Evolutionary conservation across 2,113 vertebrate species (phyloP), one percentile per base, ranked within the genome.

Genomic region (Mirounga angustirostris): DNA sequence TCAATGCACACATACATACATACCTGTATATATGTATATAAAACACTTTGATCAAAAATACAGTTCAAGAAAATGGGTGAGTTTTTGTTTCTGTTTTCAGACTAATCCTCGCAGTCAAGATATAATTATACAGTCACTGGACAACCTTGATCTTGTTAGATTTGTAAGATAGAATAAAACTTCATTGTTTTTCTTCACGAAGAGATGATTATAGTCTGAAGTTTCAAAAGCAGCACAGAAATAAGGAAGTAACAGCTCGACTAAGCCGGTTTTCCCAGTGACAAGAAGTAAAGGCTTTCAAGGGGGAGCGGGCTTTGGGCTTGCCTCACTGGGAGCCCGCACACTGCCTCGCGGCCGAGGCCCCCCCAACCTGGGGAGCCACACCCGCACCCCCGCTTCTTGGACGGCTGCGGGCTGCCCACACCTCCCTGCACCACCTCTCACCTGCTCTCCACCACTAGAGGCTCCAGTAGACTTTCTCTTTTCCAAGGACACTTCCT

Each of bases 221-320:
- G 36, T 86, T 96, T 97, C 96, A 65, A 96, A 95, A 92, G 74
- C 74, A 95, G 40, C 26, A 58, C 50, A 85, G 63, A 82, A 69
- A 43, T 76, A 90, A 90, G 78, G 79, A 92, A 88, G 26, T 94
- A n/a, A 50, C 22, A 93, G 24, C 79, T 86, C 14, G n/a, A 11
- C 56, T 91, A 91, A 91, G 65, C 81, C 61, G 43, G 28, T 94
- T 85, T 90, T 94, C 71, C 80, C 56, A 79, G 12, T 83, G 82
- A 58, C 0, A 13, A 54, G 61, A 67, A 74, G 12, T 54, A 40
- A 76, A 52, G 74, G 52, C 90, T 90, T 74, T 87, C 65, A 50
- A 40, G 50, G 50, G 79, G 28, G 59, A 43, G 50, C 11, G 84
- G 80, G 28, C 33, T 4, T 26, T 58, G 0, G 21, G 0, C 3